phyloP scores from a whole-genome alignment of 2,113 vertebrate species.

The Bothrops jararaca region DNA sequence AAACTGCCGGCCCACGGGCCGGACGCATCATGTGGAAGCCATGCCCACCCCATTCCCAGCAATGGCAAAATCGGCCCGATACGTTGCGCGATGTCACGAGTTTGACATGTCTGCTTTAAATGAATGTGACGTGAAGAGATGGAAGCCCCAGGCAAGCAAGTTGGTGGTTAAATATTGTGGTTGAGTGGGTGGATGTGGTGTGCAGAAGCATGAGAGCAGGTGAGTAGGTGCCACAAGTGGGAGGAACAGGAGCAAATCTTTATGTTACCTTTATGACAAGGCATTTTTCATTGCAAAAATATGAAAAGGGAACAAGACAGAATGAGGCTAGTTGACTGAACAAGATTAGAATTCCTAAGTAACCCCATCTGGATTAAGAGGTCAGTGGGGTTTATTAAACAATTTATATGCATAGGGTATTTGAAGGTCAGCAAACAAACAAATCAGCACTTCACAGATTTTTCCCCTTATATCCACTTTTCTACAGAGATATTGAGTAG shows the following conservation, averaged over 20 bases:
- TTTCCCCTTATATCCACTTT: not conserved
- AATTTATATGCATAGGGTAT: not conserved
- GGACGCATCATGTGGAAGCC: too few relatives aligned
- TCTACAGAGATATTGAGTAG: not conserved
- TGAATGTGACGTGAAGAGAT: not conserved
- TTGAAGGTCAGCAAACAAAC: not conserved
- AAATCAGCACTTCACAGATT: not conserved
- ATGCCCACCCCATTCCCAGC: too few relatives aligned
- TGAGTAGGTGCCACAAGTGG: not conserved
- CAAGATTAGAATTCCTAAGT: not conserved
- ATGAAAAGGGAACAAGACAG: not conserved
- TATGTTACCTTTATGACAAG: not conserved
- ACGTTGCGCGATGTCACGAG: too few relatives aligned
- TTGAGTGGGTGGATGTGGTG: not conserved
- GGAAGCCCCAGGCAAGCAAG: not conserved
- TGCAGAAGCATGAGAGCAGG: not conserved
- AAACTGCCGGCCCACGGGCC: too few relatives aligned
- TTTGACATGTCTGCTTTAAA: not conserved
- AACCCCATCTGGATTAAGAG: not conserved
- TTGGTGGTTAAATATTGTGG: not conserved
- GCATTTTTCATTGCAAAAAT: not conserved
- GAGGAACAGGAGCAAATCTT: not conserved
- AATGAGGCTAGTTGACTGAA: not conserved
- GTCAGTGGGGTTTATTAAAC: not conserved
- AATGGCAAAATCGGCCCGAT: too few relatives aligned